Percentiles rank a stretch among this genome's conserved stretches.
These are phyloP conservation scores for Threskiornis aethiopicus DNA, from an alignment of 2,797 vertebrate species.

Conservation along the genomic window DNA sequence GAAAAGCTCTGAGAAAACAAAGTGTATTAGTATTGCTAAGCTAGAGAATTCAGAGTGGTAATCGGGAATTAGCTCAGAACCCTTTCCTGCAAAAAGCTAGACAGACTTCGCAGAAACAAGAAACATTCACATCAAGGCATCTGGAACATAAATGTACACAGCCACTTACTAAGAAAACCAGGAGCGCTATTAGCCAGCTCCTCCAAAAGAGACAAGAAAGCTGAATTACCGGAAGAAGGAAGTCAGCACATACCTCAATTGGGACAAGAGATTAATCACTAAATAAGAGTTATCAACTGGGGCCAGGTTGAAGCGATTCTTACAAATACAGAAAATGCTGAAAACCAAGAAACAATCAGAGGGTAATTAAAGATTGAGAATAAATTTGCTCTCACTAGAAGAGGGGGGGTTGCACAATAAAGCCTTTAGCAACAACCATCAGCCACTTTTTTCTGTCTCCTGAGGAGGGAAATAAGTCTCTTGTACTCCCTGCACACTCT, in stretches of 20 bases:
- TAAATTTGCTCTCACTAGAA: neutral
- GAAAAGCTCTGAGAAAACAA: neutral
- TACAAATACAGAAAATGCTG: neutral
- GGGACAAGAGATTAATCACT: neutral
- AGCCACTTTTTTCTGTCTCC: neutral
- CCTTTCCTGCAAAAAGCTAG: neutral
- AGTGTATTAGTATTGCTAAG: neutral
- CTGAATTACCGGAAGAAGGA: neutral
- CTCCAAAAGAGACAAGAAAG: neutral
- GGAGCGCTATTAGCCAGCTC: neutral
- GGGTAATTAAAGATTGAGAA: neutral
- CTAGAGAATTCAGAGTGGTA: neutral
- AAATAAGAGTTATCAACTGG: neutral
- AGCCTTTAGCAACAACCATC: neutral
- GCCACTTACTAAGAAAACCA: neutral
- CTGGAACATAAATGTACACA: neutral
- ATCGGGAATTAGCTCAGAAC: neutral
- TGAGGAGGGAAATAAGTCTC: neutral
- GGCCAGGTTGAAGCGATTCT: neutral
- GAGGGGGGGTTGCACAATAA: neutral
- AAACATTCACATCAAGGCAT: neutral
- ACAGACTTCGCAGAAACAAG: neutral
- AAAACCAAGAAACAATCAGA: neutral
- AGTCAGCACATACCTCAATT: neutral
- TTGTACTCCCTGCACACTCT: neutral